Conservation (phyloP, 2,113 vertebrate genomes). For the Ellobius talpinus region DNA sequence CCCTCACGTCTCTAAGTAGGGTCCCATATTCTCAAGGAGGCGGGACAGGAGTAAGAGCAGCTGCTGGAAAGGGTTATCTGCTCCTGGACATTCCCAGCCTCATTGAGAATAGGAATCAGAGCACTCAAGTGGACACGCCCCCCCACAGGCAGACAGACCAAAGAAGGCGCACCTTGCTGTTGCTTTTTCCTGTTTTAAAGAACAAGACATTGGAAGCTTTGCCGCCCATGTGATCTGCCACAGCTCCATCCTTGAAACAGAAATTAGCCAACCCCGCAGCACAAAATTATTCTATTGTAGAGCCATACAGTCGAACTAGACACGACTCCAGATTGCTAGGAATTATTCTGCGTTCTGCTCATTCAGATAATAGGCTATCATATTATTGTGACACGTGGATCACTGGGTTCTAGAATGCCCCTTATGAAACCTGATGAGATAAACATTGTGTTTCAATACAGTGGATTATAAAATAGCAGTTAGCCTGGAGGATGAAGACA, state of each 20-base stretch:
- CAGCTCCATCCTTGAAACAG: background rate
- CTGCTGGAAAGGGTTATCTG: conserved; percentile 17
- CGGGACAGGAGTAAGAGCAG: background rate
- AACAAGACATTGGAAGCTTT: background rate
- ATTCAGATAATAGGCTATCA: background rate
- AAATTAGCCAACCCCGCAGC: background rate
- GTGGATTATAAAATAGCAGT: conserved; percentile 16
- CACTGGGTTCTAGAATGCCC: conserved; percentile 23
- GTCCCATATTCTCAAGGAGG: background rate
- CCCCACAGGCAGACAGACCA: background rate
- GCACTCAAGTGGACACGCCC: background rate
- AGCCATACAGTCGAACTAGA: background rate
- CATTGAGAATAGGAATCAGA: background rate
- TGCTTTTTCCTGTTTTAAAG: background rate
- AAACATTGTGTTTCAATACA: conserved; percentile 28
- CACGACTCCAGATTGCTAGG: conserved; percentile 1
- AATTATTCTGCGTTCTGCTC: conserved; percentile 33
- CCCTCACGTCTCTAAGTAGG: background rate
- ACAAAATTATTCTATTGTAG: background rate
- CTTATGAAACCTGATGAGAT: conserved; percentile 13
- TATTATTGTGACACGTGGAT: background rate
- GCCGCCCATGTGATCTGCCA: background rate
- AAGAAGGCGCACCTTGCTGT: background rate
- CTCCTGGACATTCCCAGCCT: background rate
- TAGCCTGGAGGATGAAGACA: background rate